phyloP scores from a whole-genome alignment of 2,113 vertebrate genomes.

The Mustelus asterias region DNA sequence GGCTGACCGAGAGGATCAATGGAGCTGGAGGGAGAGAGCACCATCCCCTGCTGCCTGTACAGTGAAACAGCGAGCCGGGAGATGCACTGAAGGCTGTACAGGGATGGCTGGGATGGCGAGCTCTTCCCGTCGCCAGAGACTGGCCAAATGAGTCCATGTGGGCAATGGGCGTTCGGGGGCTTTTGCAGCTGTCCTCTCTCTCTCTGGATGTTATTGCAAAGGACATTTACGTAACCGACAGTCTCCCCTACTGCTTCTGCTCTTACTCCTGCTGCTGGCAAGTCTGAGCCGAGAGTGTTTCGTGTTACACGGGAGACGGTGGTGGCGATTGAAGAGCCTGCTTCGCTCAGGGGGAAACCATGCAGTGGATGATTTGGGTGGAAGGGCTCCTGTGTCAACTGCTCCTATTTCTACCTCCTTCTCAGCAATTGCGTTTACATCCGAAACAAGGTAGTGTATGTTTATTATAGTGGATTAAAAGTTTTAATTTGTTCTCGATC shows the following conservation, averaged over 20 bases:
- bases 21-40: not conserved
- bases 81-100: not conserved
- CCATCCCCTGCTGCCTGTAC: not conserved
- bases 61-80: not conserved
- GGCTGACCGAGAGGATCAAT: not conserved
- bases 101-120: not conserved
- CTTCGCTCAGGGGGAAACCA: conserved; percentile 51
- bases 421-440: conserved; percentile 66
- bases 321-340: conserved; percentile 2
- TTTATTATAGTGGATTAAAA: not conserved
- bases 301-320: not conserved
- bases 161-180: conserved; percentile 5
- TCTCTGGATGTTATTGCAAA: conserved; percentile 22
- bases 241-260: not conserved
- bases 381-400: conserved; percentile 71
- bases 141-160: not conserved
- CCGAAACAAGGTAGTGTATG: conserved; percentile 72
- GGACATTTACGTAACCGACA: conserved; percentile 8
- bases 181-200: not conserved
- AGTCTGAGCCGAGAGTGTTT: not conserved
- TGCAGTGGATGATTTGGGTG: conserved; percentile 72
- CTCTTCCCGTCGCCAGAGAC: not conserved
- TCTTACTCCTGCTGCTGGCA: not conserved
- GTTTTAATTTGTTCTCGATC: not conserved
- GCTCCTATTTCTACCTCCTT: conserved; percentile 59